Evolutionary conservation across 2,888 invertebrate species (phyloP).

Genomic region (Cheilosia soror): DNA sequence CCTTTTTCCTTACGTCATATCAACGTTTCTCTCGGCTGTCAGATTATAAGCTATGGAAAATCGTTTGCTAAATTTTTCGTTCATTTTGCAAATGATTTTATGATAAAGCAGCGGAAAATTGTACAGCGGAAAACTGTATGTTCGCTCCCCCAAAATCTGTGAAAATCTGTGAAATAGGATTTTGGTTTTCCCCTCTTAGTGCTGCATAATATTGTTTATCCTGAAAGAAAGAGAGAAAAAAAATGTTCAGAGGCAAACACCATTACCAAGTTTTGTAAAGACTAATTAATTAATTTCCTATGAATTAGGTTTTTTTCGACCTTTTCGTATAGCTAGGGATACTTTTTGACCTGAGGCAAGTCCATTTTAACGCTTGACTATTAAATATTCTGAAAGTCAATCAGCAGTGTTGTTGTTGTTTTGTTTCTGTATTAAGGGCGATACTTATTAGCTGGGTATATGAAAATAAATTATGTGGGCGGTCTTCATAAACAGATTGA

Average conservation of each 20-base stretch:
- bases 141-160: neutral
- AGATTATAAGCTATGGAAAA: constrained; percentile 49
- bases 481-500: too few relatives aligned
- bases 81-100: constrained; percentile 40
- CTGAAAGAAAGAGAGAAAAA: constrained; percentile 12
- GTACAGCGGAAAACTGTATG: neutral
- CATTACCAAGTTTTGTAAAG: constrained; percentile 5
- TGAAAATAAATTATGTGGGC: too few relatives aligned
- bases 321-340: neutral
- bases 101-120: constrained; percentile 1
- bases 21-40: constrained; percentile 31
- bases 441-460: too few relatives aligned
- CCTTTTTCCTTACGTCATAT: constrained; percentile 39
- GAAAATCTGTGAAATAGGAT: neutral
- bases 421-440: too few relatives aligned
- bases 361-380: neutral
- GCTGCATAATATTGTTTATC: constrained; percentile 1
- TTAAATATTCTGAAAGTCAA: constrained; percentile 14
- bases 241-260: constrained; percentile 2
- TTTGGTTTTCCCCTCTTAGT: neutral
- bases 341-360: neutral
- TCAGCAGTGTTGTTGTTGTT: neutral
- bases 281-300: constrained; percentile 34
- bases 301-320: constrained; percentile 7
- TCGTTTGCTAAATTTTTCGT: constrained; percentile 48